Evolutionary conservation across 2,113 vertebrate species (phyloP).

Genomic region (Zosterops hypoxanthus): DNA sequence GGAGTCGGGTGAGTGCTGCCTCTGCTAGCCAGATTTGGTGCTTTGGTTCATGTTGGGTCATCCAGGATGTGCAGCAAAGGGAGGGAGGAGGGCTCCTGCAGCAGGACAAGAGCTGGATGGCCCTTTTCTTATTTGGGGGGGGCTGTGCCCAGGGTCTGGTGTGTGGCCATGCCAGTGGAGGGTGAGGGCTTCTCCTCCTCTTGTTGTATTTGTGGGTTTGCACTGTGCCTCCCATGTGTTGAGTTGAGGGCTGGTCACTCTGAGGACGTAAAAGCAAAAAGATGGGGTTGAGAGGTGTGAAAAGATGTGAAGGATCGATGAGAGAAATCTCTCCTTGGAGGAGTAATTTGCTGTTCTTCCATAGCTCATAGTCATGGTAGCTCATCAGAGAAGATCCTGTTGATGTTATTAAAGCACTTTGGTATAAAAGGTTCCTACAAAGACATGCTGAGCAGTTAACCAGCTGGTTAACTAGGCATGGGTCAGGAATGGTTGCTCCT

Average conservation of each 20-base stretch:
- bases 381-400: neutral
- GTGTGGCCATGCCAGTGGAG: rapidly evolving
- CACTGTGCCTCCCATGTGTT: rapidly evolving
- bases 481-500: neutral
- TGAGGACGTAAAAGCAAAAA: rapidly evolving
- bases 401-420: neutral
- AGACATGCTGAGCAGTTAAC: neutral
- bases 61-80: neutral
- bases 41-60: rapidly evolving
- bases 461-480: rapidly evolving
- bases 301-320: neutral
- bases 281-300: neutral
- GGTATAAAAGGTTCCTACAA: neutral
- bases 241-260: neutral
- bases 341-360: neutral
- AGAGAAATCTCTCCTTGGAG: neutral
- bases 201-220: neutral
- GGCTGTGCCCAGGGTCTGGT: neutral
- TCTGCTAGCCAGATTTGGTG: rapidly evolving
- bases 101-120: neutral
- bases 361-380: neutral
- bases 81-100: neutral
- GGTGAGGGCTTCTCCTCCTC: rapidly evolving
- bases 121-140: neutral
- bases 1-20: conserved; percentile 83